A percentile compares a stretch with the other conserved stretches of the same genome.
phyloP scores from a whole-genome alignment of 2,888 invertebrate genomes.

The Megaustenia siamemsis region DNA sequence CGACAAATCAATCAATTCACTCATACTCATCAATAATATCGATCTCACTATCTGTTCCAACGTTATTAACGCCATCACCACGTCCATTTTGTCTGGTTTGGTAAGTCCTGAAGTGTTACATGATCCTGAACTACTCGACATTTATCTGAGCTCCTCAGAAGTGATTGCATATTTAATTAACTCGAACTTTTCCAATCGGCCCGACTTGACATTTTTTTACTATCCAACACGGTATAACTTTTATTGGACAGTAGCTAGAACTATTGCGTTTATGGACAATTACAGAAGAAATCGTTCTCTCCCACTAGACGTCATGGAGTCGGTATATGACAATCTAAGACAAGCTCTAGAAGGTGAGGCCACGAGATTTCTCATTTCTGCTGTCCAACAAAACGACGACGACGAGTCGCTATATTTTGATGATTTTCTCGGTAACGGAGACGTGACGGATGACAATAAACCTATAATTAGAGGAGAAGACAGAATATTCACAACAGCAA shows the following conservation, averaged over 20 bases:
- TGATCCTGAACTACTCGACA: constrained; percentile 51
- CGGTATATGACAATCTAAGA: background rate
- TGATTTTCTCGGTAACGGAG: constrained; percentile 1
- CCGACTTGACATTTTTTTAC: background rate
- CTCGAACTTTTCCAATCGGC: background rate
- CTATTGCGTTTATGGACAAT: background rate
- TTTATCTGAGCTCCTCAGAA: background rate
- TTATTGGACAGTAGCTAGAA: background rate
- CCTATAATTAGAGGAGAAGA: constrained; percentile 64
- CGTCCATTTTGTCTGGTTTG: constrained; percentile 65
- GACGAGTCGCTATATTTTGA: background rate
- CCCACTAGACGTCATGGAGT: background rate
- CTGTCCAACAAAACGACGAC: background rate
- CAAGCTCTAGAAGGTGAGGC: background rate
- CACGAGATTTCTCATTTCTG: background rate
- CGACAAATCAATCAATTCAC: background rate
- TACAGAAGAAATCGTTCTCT: background rate
- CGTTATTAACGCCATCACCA: constrained; percentile 68
- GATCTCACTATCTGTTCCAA: constrained; percentile 73
- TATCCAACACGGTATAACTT: background rate
- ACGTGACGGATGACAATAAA: background rate
- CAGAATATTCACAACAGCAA: constrained; percentile 69
- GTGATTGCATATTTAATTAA: background rate
- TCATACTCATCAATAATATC: constrained; percentile 67
- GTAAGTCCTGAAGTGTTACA: constrained; percentile 62